Conservation (phyloP, 2,797 vertebrate genomes). For the Anabas testudineus region DNA sequence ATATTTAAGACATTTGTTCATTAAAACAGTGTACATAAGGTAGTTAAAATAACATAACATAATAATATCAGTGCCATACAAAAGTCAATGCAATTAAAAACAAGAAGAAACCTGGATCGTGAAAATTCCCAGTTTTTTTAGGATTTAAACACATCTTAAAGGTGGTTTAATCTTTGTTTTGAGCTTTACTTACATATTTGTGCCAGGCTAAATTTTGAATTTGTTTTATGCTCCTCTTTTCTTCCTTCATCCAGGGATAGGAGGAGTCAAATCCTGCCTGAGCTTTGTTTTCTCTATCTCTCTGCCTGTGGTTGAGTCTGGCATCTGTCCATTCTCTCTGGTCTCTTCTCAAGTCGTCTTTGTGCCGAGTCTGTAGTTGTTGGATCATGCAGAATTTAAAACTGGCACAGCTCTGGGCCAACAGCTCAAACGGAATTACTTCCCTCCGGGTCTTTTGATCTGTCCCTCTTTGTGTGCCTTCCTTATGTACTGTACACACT, state of each 20-base stretch:
- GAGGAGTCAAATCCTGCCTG: neutral
- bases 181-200: too few species aligned
- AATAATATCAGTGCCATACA: too few species aligned
- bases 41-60: too few species aligned
- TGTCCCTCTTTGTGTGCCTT: neutral
- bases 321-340: too few species aligned
- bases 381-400: slow-evolving; percentile 39
- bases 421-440: slow-evolving; percentile 38
- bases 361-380: slow-evolving; percentile 21
- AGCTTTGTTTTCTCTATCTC: neutral
- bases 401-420: slow-evolving; percentile 31
- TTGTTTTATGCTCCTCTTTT: neutral
- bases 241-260: neutral
- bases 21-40: too few species aligned
- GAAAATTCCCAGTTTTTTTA: too few species aligned
- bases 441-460: neutral
- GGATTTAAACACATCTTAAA: too few species aligned
- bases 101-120: too few species aligned
- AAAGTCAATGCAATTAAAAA: too few species aligned
- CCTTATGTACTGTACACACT: slow-evolving; percentile 3
- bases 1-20: too few species aligned
- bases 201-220: too few species aligned
- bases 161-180: too few species aligned
- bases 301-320: neutral
- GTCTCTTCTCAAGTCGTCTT: slow-evolving; percentile 6